Base-by-base conservation (phyloP, 2,113 vertebrate species). In the Colossoma macropomum region DNA sequence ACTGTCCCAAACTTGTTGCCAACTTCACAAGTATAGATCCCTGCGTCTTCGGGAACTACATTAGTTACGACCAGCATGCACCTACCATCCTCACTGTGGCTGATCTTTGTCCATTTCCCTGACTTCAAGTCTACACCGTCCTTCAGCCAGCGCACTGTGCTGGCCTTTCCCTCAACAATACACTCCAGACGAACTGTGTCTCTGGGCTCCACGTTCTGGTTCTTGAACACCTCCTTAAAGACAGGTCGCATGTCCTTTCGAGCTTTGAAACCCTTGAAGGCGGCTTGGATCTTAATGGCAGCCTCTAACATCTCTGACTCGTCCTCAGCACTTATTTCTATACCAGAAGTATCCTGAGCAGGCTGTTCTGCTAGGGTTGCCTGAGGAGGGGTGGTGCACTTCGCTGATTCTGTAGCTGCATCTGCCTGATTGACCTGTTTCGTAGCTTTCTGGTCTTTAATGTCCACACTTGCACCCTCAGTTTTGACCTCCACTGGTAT, bases 261-360 rank as follows among this genome's bases (percentile, higher is more conserved):
- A 7, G 95, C 92, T 91, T 96, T 97, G 82, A 96, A 98, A 52
- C 97, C 96, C 87, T 98, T 98, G 86, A 99, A 99, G 6, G 96
- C 97, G 0, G 97, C 97, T 89, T 99, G 98, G 84, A 99, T 98
- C 90, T 97, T 98, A 79, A 97, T 91, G 0, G 96, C 97, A 0
- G 97, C 96, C 34, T 95, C 94, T 76, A 92, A 92, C 82, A 95
- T 90, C 91, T 97, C 91, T 28, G 95, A 92, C 74, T 97, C 95
- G 50, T 92, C 91, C 12, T 91, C 87, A 48, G 77, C 7, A 38
- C 50, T 81, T 19, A 89, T 50, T 21, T 89, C 82, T 0, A 92
- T 89, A 87, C 88, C 81, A 88, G 56, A 70, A 87, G 88, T 23
- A 78, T 85, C 23, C 30, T 93, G 63, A 5, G 59, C 89, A 25